Percentiles rank a stretch among this genome's conserved stretches.
Conservation (phyloP, 2,113 vertebrate genomes). For the Phrynosoma blainvillii region DNA sequence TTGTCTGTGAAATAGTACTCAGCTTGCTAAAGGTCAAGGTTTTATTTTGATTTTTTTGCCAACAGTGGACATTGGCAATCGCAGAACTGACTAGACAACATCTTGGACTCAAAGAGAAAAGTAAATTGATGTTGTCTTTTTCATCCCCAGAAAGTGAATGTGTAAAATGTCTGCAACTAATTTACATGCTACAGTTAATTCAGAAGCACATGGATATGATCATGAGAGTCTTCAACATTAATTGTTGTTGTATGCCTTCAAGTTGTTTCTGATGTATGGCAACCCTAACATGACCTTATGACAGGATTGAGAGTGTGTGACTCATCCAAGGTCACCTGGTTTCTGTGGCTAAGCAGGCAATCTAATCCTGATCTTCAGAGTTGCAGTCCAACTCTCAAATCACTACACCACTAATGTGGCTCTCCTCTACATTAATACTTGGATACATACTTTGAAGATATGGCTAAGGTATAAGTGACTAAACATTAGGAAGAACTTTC, state of each 20-base stretch:
- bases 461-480: background rate
- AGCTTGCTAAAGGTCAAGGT: background rate
- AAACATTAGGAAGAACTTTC: too few relatives aligned
- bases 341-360: too few relatives aligned
- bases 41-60: background rate
- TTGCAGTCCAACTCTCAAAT: too few relatives aligned
- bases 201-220: background rate
- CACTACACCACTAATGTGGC: too few relatives aligned
- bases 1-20: background rate
- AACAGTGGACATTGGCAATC: accelerated
- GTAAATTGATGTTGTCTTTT: background rate
- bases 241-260: too few relatives aligned
- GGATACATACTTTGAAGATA: background rate
- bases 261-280: too few relatives aligned
- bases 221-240: background rate
- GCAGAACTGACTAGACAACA: background rate
- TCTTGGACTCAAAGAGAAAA: accelerated
- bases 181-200: background rate
- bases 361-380: too few relatives aligned
- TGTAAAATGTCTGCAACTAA: background rate
- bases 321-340: too few relatives aligned
- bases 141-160: too few relatives aligned
- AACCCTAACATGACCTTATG: too few relatives aligned
- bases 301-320: too few relatives aligned
- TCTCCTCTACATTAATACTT: too few relatives aligned